Base-by-base conservation (phyloP, 2,888 invertebrate species). In the Tricholauxania praeusta region DNA sequence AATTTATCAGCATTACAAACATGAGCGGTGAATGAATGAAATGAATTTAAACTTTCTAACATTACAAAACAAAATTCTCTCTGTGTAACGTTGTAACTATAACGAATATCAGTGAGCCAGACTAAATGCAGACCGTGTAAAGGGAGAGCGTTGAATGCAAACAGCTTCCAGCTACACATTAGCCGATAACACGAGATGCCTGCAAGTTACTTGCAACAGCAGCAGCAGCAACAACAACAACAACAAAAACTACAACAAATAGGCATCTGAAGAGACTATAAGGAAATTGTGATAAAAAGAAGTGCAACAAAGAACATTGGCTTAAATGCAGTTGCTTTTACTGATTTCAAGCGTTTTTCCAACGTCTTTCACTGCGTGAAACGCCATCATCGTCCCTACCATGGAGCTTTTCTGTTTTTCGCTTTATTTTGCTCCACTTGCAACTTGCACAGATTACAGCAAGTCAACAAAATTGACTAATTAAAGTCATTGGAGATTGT, bases 131-230 rank as follows among this genome's bases (percentile, higher is more conserved):
- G 39, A 39, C 39, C 39, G 10, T 39, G 10, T 39, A 39, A 81
- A 79, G 77, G 81, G 80, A 78, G 82, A 80, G 81, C 82, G 39
- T 39, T 39, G 81, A 78, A 79, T 81, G 80, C 82, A 82, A 81
- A 83, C 80, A 80, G 83, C 82, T 82, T 82, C 82, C 82, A 82
- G 83, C 80, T 82, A 83, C 82, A 82, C 82, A 83, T 82, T 82
- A 82, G 83, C 81, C 81, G 83, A 82, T 80, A 80, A 81, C 80
- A 83, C 83, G 81, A 82, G 81, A 82, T 81, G 79, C 77, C 75
- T 73, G 62, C 53, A 19, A 28, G 48, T 28, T 22, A 55, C 64
- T 52, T 10, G 52, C 12, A 47, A 15, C 53, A 55, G 66, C 39
- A 57, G 14, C 39, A 57, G 14, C 51, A 57, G 14, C 12, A 47